Conservation (phyloP, 1,140 invertebrate species). For the Hormaphis cornu region DNA sequence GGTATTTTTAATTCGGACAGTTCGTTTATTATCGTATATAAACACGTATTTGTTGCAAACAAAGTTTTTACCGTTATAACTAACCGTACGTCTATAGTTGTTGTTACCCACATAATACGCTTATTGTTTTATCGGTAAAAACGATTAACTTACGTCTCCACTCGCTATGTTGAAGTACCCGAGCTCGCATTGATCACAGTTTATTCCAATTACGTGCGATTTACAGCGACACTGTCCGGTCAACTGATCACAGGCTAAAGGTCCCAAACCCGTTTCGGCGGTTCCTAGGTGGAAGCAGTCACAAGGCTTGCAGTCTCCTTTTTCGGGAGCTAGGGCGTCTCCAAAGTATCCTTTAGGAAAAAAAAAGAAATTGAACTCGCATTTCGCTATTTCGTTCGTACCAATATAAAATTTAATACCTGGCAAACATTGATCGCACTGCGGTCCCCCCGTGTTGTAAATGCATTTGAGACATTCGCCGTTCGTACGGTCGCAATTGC, state of each 20-base stretch:
- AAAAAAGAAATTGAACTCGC: background rate
- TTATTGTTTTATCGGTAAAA: too few species aligned
- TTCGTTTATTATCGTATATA: too few species aligned
- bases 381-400: background rate
- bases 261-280: conserved; percentile 54
- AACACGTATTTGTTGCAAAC: too few species aligned
- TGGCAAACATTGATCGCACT: conserved; percentile 81
- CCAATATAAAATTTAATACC: conserved; percentile 46
- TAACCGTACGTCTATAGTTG: too few species aligned
- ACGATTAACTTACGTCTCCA: conserved; percentile 55
- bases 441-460: conserved; percentile 82
- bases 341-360: conserved; percentile 62
- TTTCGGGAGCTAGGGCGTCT: conserved; percentile 72
- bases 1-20: too few species aligned
- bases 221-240: conserved; percentile 79
- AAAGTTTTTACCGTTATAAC: too few species aligned
- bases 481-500: conserved; percentile 84
- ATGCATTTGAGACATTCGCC: conserved; percentile 96
- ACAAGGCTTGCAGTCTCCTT: conserved; percentile 84
- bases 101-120: too few species aligned
- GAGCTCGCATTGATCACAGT: conserved; percentile 80
- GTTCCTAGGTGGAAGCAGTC: conserved; percentile 75
- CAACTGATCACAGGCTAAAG: conserved; percentile 66
- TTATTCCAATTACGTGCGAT: conserved; percentile 71
- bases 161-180: conserved; percentile 75